These are phyloP conservation scores for Lasioglossum morio DNA, from an alignment of 2,888 invertebrate genomes.

Conservation along the genomic window DNA sequence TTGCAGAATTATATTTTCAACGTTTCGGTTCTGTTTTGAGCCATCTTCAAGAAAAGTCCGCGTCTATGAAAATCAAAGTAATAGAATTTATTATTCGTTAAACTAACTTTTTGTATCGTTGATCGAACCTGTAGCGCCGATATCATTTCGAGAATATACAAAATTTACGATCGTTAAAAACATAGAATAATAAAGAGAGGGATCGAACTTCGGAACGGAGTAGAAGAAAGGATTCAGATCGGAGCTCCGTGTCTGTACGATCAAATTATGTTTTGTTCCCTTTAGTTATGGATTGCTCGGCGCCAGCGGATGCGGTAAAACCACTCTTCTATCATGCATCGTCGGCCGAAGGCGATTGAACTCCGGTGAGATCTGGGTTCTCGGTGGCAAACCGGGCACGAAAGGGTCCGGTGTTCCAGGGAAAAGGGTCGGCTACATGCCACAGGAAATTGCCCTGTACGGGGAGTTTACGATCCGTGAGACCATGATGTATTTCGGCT, in stretches of 20 bases:
- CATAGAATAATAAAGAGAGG: background rate
- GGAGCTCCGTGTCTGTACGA: background rate
- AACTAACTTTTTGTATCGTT: no score
- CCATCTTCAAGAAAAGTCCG: no score
- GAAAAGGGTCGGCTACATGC: conserved; percentile 98
- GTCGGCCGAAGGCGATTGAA: conserved; percentile 95
- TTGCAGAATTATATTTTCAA: no score
- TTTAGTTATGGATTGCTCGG: conserved; percentile 96
- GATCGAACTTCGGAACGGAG: background rate
- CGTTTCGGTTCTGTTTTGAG: no score
- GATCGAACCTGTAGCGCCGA: no score
- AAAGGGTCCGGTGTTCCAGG: conserved; percentile 96
- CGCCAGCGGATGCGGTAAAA: conserved; percentile 98
- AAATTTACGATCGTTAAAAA: no score
- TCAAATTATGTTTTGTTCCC: background rate
- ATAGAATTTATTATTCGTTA: no score
- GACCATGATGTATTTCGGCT: conserved; percentile 98
- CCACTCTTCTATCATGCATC: conserved; percentile 96
- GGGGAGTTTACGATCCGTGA: conserved; percentile 97
- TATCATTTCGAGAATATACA: no score
- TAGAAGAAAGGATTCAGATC: background rate
- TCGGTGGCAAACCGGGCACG: conserved; percentile 95
- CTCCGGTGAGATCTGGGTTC: conserved; percentile 94
- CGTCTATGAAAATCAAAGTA: no score
- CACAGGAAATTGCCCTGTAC: conserved; percentile 95